Percentiles rank a stretch among this genome's conserved stretches.
These are phyloP conservation scores for Synergus itoensis DNA, from an alignment of 2,888 invertebrate genomes.

Conservation along the genomic window DNA sequence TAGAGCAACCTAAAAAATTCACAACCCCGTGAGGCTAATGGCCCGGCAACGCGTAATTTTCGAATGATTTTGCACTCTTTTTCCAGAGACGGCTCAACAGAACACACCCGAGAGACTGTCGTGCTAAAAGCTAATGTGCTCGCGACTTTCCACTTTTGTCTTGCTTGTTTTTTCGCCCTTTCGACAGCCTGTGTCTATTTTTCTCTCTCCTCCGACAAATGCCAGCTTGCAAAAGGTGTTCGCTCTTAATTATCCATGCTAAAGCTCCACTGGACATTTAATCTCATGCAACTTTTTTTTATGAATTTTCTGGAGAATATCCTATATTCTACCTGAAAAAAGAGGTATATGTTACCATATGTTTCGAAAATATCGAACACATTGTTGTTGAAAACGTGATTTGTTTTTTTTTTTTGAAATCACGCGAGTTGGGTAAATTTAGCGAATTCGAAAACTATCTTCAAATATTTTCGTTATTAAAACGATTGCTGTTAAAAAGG, in stretches of 20 bases:
- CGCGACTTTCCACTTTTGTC: slow-evolving; percentile 52
- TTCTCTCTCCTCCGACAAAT: slow-evolving; percentile 2
- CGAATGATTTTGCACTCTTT: slow-evolving; percentile 65
- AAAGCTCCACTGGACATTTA: neutral
- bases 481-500: too few relatives aligned
- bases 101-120: slow-evolving; percentile 45
- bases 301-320: too few relatives aligned
- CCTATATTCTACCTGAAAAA: too few relatives aligned
- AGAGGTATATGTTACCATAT: too few relatives aligned
- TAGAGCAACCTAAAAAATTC: slow-evolving; percentile 60
- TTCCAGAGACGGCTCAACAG: slow-evolving; percentile 32
- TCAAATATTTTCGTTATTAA: too few relatives aligned
- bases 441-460: too few relatives aligned
- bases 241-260: slow-evolving; percentile 9
- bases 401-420: too few relatives aligned
- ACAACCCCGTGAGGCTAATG: slow-evolving; percentile 61
- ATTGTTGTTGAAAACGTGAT: too few relatives aligned
- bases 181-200: slow-evolving; percentile 27
- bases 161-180: slow-evolving; percentile 33
- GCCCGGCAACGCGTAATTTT: slow-evolving; percentile 64
- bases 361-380: too few relatives aligned
- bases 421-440: too few relatives aligned
- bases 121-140: slow-evolving; percentile 56
- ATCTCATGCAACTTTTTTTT: neutral
- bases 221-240: slow-evolving; percentile 7